Conservation (phyloP, 2,797 vertebrate species). For the Petrocephalus schoutedeni region DNA sequence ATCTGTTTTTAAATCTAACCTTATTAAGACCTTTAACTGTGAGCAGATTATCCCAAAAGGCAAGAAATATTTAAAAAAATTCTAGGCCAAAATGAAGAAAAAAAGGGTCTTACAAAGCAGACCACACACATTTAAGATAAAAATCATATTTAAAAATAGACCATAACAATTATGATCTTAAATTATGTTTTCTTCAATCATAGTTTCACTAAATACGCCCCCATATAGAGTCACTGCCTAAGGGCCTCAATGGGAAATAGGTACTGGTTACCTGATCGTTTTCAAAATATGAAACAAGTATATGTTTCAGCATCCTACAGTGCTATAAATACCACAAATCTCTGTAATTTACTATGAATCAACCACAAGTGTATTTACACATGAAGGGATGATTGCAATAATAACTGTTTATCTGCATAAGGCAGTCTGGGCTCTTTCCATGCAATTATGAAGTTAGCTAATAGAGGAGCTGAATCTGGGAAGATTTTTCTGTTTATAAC, state of each 20-base stretch:
- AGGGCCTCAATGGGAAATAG: neutral
- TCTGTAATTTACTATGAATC: neutral
- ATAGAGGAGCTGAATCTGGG: neutral
- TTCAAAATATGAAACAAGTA: neutral
- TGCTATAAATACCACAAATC: neutral
- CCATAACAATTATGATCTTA: neutral
- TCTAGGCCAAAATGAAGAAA: neutral
- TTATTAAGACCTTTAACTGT: neutral
- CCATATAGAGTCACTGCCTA: neutral
- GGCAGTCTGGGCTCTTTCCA: neutral
- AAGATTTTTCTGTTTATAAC: neutral
- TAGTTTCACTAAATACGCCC: neutral
- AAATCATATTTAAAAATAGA: neutral
- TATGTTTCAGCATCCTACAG: neutral
- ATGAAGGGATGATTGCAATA: constrained; percentile 7
- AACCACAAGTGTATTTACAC: neutral
- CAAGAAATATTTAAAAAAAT: neutral
- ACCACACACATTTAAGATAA: neutral
- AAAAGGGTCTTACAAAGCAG: neutral
- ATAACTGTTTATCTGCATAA: neutral
- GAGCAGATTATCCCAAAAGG: neutral
- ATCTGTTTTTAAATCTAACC: neutral
- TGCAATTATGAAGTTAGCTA: constrained; percentile 4
- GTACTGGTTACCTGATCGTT: neutral
- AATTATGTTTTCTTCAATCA: neutral